Evolutionary conservation across 2,797 vertebrate genomes (phyloP).

Genomic region (Darevskia nairensis): DNA sequence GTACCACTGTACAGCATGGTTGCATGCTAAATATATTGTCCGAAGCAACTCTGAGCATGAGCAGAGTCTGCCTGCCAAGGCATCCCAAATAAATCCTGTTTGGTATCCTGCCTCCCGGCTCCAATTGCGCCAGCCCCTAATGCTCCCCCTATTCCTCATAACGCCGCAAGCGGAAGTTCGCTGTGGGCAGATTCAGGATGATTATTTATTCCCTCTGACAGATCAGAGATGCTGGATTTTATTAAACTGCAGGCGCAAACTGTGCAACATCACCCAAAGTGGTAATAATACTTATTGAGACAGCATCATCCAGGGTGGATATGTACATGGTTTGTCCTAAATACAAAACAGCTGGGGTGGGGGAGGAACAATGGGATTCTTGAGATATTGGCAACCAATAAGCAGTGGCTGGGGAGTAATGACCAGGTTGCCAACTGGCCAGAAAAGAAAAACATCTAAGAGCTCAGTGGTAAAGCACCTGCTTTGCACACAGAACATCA

Average conservation of each 20-base stretch:
- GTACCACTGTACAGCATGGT: too few species aligned
- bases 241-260: background rate
- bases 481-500: too few species aligned
- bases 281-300: background rate
- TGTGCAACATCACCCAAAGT: background rate
- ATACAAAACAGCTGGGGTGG: background rate
- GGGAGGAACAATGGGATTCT: background rate
- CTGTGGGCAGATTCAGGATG: background rate
- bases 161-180: background rate
- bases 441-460: too few species aligned
- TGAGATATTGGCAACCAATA: background rate
- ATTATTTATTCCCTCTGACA: background rate
- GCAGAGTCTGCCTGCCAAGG: background rate
- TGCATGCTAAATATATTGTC: background rate
- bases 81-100: background rate
- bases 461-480: too few species aligned
- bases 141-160: background rate
- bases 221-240: background rate
- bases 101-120: too few species aligned
- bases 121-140: too few species aligned
- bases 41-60: background rate
- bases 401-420: background rate
- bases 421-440: background rate
- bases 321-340: too few species aligned
- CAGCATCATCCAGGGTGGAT: too few species aligned